Conservation (phyloP, 1,140 invertebrate species). For the Drosophila sproati region DNA sequence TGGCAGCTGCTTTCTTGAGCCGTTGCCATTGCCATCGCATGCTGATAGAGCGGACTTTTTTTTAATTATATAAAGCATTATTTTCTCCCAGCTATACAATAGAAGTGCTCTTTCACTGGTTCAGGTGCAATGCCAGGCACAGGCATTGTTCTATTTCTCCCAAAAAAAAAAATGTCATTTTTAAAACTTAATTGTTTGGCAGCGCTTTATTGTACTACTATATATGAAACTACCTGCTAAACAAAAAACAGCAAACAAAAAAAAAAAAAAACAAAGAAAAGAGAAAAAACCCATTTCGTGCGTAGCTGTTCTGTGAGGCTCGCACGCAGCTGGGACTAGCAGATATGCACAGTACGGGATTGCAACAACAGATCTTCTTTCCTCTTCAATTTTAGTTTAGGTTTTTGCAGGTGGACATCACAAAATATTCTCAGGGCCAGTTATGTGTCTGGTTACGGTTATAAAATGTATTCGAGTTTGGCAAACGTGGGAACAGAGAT, state of each 20-base stretch:
- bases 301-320: slow-evolving; percentile 46
- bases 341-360: slow-evolving; percentile 45
- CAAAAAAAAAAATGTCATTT: slow-evolving; percentile 67
- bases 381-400: slow-evolving; percentile 49
- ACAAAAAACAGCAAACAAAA: slow-evolving; percentile 19
- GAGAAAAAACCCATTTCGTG: slow-evolving; percentile 59
- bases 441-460: slow-evolving; percentile 64
- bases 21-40: slow-evolving; percentile 29
- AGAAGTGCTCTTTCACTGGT: slow-evolving; percentile 53
- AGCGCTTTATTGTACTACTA: slow-evolving; percentile 41
- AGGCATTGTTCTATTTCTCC: slow-evolving; percentile 65
- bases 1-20: slow-evolving; percentile 65
- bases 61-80: slow-evolving; percentile 69
- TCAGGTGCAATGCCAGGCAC: slow-evolving; percentile 60
- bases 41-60: slow-evolving; percentile 26
- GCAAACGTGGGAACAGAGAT: slow-evolving; percentile 71
- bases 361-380: slow-evolving; percentile 77
- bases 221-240: slow-evolving; percentile 41
- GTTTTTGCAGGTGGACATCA: slow-evolving; percentile 72
- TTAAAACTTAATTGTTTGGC: slow-evolving; percentile 76
- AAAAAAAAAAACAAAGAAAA: slow-evolving; percentile 18
- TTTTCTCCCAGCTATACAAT: slow-evolving; percentile 58
- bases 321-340: slow-evolving; percentile 49
- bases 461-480: slow-evolving; percentile 66
- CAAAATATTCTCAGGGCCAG: slow-evolving; percentile 68